Base-by-base conservation (phyloP, 2,888 invertebrate genomes). In the Lochmaea capreae region DNA sequence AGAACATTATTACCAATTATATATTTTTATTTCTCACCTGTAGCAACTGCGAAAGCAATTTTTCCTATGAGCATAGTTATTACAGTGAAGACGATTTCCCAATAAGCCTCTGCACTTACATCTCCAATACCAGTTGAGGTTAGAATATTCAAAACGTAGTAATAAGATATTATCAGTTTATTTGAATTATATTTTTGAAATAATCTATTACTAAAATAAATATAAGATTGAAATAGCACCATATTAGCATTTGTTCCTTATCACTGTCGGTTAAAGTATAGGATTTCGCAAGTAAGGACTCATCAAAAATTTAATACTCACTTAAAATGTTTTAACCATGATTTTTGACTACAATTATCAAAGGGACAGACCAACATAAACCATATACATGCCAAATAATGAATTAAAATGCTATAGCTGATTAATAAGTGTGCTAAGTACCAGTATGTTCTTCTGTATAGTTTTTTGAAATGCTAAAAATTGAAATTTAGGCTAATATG, bases 101-200 rank as follows among this genome's bases (percentile, higher is more conserved):
- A 86, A 72, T 87, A 84, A 67, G 87, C 89, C 78, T 88, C 87
- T 2, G 89, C 87, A 0, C 88, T 84, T 3, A 90, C 89, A 75
- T 90, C 90, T 10, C 89, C 90, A 0, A 88, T 88, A 3, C 89
- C 90, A 1, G 90, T 89, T 52, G 89, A 89, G 0, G 89, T 89
- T 49, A 89, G 80, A 57, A 90, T 82, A 76, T 89, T 89, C 39
- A 89, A 85, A 81, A 89, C 87, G 74, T 89, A 89, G 87, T 90
- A 90, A 33, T 89, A 73, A 26, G 76, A 78, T 39, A 76, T 22
- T 12, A 78, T n/a, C 43, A 78, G 65, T n/a, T 72, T 73, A 58
- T 77, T 73, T 8, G 22, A 16, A 18, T 73, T 58, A 33, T 67
- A 12, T 62, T 65, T 68, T 8, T 61, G 33, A 12, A 42, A 46